These are phyloP conservation scores for Vulpes ferrilata DNA, from an alignment of 2,113 vertebrate species.

Conservation along the genomic window DNA sequence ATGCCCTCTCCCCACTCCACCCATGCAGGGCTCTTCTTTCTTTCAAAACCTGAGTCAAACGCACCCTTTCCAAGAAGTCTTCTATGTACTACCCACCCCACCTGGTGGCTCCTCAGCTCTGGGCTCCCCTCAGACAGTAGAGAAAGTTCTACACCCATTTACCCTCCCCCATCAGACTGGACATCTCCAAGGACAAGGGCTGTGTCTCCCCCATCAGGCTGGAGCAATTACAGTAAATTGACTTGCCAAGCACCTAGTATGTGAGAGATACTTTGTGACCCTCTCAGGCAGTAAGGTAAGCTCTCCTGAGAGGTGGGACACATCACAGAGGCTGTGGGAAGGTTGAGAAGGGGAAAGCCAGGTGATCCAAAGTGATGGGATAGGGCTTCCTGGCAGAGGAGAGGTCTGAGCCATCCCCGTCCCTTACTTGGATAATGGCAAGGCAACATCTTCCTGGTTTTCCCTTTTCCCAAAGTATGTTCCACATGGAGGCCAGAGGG, in stretches of 20 bases:
- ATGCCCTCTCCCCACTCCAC: conserved; percentile 54
- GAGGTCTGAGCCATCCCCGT: background rate
- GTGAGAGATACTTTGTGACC: background rate
- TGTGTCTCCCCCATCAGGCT: background rate
- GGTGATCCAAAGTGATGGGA: background rate
- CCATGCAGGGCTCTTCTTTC: conserved; percentile 54
- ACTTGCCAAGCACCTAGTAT: rapidly evolving
- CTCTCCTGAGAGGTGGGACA: background rate
- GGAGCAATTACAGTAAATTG: background rate
- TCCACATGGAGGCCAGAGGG: background rate
- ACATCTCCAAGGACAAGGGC: background rate
- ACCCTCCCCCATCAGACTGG: background rate
- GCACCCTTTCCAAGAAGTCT: conserved; percentile 53
- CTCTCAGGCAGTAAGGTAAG: background rate
- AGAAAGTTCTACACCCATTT: background rate
- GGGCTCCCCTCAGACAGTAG: background rate
- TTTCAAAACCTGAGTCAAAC: conserved; percentile 53
- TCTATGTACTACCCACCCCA: background rate
- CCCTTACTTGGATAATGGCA: background rate
- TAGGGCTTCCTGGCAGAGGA: background rate
- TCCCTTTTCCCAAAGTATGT: background rate
- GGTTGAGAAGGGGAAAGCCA: background rate
- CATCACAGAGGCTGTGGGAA: background rate
- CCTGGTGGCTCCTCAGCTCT: background rate
- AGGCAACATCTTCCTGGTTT: background rate